phyloP scores from a whole-genome alignment of 2,888 invertebrate species.

The Drosophila meridiana region DNA sequence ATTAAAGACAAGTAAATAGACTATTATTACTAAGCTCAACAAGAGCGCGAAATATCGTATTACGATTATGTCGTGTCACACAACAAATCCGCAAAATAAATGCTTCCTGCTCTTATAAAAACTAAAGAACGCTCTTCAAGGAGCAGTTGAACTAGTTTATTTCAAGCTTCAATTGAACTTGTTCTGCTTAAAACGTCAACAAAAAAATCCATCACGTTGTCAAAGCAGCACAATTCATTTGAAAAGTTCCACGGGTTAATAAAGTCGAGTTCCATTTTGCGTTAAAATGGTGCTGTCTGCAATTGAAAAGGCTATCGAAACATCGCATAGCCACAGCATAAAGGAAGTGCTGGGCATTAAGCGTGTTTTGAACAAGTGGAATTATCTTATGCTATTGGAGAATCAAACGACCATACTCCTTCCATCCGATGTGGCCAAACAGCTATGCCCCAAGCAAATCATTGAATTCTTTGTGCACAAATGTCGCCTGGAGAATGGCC shows the following conservation, averaged over 20 bases:
- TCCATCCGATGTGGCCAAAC: background rate
- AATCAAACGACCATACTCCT: background rate
- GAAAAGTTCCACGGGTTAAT: background rate
- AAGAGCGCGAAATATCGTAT: too few species aligned
- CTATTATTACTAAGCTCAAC: too few species aligned
- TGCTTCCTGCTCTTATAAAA: background rate
- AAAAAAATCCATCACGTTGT: too few species aligned
- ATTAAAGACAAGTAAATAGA: too few species aligned
- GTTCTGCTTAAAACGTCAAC: too few species aligned
- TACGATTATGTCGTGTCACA: background rate
- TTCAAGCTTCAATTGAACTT: background rate
- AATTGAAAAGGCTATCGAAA: background rate
- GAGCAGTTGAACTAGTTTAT: background rate
- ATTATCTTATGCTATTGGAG: background rate
- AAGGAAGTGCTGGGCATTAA: slow-evolving; percentile 2
- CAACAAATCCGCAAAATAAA: background rate
- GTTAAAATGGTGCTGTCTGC: background rate
- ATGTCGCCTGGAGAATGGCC: background rate
- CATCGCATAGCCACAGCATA: background rate
- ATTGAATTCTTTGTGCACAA: background rate
- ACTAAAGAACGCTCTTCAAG: background rate
- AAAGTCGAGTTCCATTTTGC: background rate
- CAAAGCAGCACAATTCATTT: background rate
- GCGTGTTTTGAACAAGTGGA: background rate
- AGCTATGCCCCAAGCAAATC: background rate